Conservation (phyloP, 2,113 vertebrate genomes). For the Python bivittatus region DNA sequence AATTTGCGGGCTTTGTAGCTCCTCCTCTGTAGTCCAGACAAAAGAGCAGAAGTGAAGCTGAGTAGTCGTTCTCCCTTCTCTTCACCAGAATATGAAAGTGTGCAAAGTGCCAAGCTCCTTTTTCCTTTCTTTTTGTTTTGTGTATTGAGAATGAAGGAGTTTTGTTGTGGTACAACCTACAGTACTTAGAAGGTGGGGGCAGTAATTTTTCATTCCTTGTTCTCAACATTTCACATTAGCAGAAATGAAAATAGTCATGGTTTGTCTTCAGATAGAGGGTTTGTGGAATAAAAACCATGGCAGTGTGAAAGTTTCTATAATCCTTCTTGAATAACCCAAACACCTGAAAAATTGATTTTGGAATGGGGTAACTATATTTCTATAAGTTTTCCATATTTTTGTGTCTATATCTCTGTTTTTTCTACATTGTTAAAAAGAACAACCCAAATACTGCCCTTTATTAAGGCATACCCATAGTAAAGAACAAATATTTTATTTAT, state of each 20-base stretch:
- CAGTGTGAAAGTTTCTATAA: neutral
- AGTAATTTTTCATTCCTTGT: neutral
- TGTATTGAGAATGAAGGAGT: neutral
- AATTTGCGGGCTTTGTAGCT: neutral
- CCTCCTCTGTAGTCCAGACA: neutral
- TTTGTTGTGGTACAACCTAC: neutral
- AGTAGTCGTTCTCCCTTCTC: neutral
- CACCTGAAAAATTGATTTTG: neutral
- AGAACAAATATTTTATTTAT: neutral
- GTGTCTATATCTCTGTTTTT: neutral
- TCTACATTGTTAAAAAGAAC: neutral
- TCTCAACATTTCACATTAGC: neutral
- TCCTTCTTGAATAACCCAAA: neutral
- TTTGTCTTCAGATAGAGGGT: neutral
- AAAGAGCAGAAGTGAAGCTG: neutral
- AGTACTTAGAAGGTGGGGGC: neutral
- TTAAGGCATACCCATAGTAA: neutral
- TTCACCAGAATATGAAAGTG: neutral
- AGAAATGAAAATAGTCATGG: neutral
- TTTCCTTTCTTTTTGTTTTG: neutral
- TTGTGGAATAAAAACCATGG: neutral
- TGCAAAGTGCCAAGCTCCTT: neutral
- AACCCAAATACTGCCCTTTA: neutral
- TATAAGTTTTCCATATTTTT: neutral
- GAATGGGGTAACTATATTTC: neutral